Conservation (phyloP, 2,797 vertebrate species). For the Myiotriccus ornatus region DNA sequence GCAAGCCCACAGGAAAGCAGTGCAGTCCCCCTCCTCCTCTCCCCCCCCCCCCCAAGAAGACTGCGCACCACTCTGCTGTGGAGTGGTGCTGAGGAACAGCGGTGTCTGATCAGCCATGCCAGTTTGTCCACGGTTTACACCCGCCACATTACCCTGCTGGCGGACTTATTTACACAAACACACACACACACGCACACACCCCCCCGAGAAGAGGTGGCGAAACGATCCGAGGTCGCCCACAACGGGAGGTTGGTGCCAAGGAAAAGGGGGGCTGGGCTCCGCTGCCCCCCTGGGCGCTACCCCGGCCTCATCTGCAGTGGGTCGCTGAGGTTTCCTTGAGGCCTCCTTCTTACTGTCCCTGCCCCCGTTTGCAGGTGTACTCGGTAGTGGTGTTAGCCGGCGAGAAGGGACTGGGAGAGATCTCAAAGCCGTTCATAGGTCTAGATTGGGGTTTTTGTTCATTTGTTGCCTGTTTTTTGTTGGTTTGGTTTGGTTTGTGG, state of each 20-base stretch:
- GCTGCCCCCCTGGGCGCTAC: background rate
- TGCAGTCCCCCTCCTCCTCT: fast-evolving
- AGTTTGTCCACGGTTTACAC: background rate
- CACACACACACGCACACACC: too few relatives aligned
- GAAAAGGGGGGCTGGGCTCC: background rate
- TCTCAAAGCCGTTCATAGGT: background rate
- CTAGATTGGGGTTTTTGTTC: background rate
- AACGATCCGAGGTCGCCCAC: background rate
- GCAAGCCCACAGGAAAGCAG: background rate
- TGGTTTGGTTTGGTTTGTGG: background rate
- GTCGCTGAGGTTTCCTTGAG: background rate
- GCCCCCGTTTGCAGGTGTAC: background rate
- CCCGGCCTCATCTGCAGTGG: background rate
- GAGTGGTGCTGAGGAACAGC: background rate
- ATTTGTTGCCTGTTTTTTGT: background rate
- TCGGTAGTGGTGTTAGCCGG: too few relatives aligned
- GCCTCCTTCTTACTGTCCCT: background rate
- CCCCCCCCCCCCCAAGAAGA: fast-evolving
- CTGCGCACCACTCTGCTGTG: fast-evolving
- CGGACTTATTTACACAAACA: background rate
- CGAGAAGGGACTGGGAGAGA: background rate
- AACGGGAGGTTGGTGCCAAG: background rate
- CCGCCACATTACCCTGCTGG: background rate
- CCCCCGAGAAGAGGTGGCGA: background rate
- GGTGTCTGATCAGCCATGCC: background rate